Evolutionary conservation across 2,113 vertebrate genomes (phyloP).

Genomic region (Gnathonemus longibarbis): DNA sequence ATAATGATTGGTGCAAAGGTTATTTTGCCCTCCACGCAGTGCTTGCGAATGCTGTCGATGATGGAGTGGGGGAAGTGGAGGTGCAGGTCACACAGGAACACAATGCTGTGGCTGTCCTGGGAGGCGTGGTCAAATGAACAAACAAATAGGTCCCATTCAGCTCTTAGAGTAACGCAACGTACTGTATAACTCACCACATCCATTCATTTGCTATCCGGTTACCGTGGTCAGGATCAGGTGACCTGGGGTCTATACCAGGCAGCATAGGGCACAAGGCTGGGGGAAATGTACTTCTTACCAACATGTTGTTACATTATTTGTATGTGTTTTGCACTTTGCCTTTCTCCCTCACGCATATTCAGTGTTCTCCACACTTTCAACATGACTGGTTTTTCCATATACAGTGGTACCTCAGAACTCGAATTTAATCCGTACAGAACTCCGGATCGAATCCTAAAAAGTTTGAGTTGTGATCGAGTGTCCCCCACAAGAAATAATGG

Average conservation of each 20-base stretch:
- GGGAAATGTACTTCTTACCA: not conserved
- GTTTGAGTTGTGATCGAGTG: too few species aligned
- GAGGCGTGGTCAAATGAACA: not conserved
- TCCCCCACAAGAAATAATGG: too few species aligned
- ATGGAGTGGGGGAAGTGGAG: conserved; percentile 79
- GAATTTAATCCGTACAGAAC: too few species aligned
- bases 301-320: not conserved
- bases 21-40: conserved; percentile 86
- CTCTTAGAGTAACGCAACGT: not conserved
- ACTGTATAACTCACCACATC: not conserved
- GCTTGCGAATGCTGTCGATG: conserved; percentile 80
- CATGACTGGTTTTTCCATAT: too few species aligned
- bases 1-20: conserved; percentile 85
- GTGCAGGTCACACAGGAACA: conserved; percentile 46
- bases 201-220: not conserved
- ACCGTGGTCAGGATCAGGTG: not conserved
- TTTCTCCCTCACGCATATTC: not conserved
- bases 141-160: not conserved
- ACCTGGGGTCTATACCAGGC: not conserved
- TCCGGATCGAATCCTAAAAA: too few species aligned
- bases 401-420: too few species aligned
- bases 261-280: not conserved
- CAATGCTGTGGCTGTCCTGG: conserved; percentile 85
- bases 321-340: not conserved
- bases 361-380: too few species aligned